Base-by-base conservation (phyloP, 2,113 vertebrate species). In the Otolemur garnettii region DNA sequence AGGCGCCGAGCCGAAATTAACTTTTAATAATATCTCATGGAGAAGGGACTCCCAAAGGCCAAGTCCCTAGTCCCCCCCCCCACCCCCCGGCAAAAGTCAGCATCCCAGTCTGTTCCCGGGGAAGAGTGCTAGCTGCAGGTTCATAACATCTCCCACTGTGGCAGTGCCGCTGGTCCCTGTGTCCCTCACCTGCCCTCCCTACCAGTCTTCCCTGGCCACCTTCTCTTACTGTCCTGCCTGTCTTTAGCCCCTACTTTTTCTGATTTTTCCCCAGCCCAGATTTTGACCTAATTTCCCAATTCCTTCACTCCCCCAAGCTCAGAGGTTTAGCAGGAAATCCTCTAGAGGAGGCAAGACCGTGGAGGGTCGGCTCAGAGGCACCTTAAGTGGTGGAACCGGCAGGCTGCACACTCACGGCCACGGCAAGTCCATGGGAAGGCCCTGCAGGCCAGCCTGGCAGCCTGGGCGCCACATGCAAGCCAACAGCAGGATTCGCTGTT, bases 351-450 rank as follows among this genome's bases (percentile, higher is more conserved):
- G 0, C 5, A 14, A n/a, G 87, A 84, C 2, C 5, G 13, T 14
- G 2, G 2, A 10, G 15, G 3, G 38, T 59, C 45, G 15, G 69
- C 6, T 80, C 5, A 12, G 33, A 85, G 0, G 33, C 22, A 10
- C 11, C 7, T 55, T 18, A 62, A 79, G 15, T 3, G 26, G 6
- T 0, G 0, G 18, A 77, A 28, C 42, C 1, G 0, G 0, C 7
- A 9, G 35, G 26, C 17, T 30, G 22, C 5, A 22, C 50, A 35
- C 26, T n/a, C 22, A 24, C 4, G 24, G 28, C 24, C 24, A 42
- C 5, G 4, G 28, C 68, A 7, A 28, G 55, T 77, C 33, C 28
- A 24, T 0, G 0, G 6, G 50, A 77, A 80, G 1, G 78, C 72
- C 66, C 69, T 5, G 21, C 12, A 42, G 18, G 24, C 59, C 71